Evolutionary conservation across 2,113 vertebrate genomes (phyloP), one percentile per base, ranked within the genome.

Genomic region (Mola mola): DNA sequence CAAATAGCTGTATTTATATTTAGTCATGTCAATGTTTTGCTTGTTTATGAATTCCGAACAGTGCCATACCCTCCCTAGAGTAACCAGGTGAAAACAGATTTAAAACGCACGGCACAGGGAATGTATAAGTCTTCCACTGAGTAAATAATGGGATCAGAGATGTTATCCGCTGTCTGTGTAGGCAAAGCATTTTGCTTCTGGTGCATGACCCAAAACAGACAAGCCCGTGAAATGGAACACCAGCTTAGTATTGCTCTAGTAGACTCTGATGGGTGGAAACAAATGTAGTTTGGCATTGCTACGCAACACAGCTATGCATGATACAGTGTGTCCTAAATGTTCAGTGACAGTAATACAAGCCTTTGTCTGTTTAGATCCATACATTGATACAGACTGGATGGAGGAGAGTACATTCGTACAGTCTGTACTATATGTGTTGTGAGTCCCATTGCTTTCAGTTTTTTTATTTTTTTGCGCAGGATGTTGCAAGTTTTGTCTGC

Each of bases 131-230:
- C 49, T 52, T 65, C 58, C 59, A 33, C 29, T 26, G 65, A 81
- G 74, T 66, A 68, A 67, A 77, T 82, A 72, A 80, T 66, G 48
- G 55, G 64, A 78, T 75, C 57, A 67, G 57, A 67, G 52, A 84
- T 78, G 77, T 58, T 80, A 80, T 80, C 70, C 12, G 9, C 58
- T 49, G 58, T 69, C 37, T 67, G 60, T 76, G 74, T 65, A 66
- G 70, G 75, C 21, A 71, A 60, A 76, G 69, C 60, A 71, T 80
- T 81, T 78, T 19, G 38, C 80, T 69, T 59, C 49, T 73, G 70
- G 66, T 74, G 61, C 66, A 49, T 68, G 83, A 84, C 75, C 78
- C 63, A 62, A 81, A 82, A 80, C 80, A 86, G 82, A 84, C 82
- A 77, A 71, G 66, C 49, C 52, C 73, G 60, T 72, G 78, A 82